phyloP scores from a whole-genome alignment of 2,113 vertebrate species.

The Pseudopipra pipra region DNA sequence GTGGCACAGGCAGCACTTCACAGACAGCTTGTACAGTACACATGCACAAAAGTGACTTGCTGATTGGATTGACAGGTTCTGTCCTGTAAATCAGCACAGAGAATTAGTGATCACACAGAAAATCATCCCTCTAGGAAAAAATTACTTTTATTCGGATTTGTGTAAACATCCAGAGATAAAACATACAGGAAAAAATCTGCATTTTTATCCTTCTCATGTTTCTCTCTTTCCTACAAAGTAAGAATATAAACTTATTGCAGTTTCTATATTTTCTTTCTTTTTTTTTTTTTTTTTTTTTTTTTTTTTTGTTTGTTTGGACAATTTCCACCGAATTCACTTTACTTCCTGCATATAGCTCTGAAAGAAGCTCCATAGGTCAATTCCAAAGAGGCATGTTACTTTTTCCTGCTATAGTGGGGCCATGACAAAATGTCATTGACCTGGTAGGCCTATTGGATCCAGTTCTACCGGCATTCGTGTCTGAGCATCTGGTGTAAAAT shows the following conservation, averaged over 20 bases:
- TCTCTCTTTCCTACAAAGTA: not conserved
- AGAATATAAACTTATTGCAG: not conserved
- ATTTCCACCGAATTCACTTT: not conserved
- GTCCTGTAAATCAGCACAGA: constrained; percentile 37
- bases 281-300: too few species aligned
- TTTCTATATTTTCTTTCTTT: not conserved
- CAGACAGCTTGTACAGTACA: not conserved
- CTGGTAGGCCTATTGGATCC: not conserved
- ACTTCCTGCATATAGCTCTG: not conserved
- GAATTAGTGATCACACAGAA: constrained; percentile 53
- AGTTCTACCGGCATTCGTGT: not conserved
- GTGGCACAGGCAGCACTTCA: constrained; percentile 32
- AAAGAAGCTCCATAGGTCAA: not conserved
- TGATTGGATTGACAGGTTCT: constrained; percentile 54
- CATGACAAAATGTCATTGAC: not conserved
- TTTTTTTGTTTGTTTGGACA: not conserved
- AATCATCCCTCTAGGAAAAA: constrained; percentile 35
- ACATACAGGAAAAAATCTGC: not conserved
- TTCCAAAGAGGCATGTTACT: not conserved
- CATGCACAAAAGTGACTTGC: not conserved
- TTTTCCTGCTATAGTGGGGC: not conserved
- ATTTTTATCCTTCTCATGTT: not conserved
- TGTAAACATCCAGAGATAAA: constrained; percentile 20
- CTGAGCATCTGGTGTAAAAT: not conserved
- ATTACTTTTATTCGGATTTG: not conserved